Base-by-base conservation (phyloP, 2,113 vertebrate genomes). In the Nestor notabilis region DNA sequence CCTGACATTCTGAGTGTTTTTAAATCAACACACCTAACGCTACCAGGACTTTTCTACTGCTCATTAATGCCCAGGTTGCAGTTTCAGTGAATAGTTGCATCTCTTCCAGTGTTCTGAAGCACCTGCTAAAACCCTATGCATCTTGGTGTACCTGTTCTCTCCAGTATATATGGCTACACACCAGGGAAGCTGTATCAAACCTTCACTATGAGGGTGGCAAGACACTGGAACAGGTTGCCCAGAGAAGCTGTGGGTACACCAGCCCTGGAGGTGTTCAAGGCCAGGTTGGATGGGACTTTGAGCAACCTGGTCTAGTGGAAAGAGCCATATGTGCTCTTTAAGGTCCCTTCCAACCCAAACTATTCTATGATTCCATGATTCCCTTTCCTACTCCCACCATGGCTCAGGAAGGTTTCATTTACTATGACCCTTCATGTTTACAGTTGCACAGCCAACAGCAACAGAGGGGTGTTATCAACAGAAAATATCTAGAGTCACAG, bases 141-240 rank as follows among this genome's bases (percentile, higher is more conserved):
- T 20, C 5, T 21, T 74, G 18, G 10, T 17, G 17, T 41, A 61
- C 2, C 10, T 70, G 9, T 61, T 81, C 24, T 21, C 11, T 53
- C 9, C 0, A 0, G 3, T 44, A 37, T 31, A 37, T 18, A 64
- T 8, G 3, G 3, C 0, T 43, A 33, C 24, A 11, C 24, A 44
- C 3, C 12, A n/a, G 55, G 55, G 55, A 21, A 56, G 55, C 55
- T 56, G 55, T n/a, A 56, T 19, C 19, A 56, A 56, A 56, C 31
- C 31, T n/a, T n/a, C 55, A 56, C 8, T 56, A 21, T 21, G 31
- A 56, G 31, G 12, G 55, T n/a, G 19, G 19, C 13, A 9, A 29
- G 28, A 53, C 52, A 53, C 52, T 53, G 55, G 55, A n/a, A 23
- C 31, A 23, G 13, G 13, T 33, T 23, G 33, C 33, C 20, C 55